phyloP scores from a whole-genome alignment of 2,113 vertebrate species.

The Steatornis caripensis region DNA sequence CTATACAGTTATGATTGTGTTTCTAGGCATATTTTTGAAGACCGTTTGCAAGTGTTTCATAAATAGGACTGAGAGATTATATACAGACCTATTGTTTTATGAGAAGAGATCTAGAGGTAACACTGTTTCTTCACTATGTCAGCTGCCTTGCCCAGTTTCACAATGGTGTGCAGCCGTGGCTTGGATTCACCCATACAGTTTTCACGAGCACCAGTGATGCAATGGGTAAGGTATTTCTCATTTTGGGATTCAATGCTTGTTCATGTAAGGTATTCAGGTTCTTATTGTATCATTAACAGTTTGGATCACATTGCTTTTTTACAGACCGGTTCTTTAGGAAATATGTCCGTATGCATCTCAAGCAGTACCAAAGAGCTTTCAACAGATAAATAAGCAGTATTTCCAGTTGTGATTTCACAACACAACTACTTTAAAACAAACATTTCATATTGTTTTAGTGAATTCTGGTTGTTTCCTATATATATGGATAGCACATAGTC shows the following conservation, averaged over 20 bases:
- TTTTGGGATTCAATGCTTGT: not conserved
- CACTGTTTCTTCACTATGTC: not conserved
- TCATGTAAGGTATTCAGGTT: not conserved
- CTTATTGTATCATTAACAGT: not conserved
- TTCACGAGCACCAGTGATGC: not conserved
- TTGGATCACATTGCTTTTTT: not conserved
- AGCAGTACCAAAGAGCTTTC: not conserved
- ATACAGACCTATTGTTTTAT: not conserved
- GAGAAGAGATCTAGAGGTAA: not conserved
- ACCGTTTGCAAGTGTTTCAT: not conserved
- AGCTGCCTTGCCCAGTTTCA: not conserved
- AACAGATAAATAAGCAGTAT: not conserved
- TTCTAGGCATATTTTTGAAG: not conserved
- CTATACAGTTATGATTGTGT: not conserved
- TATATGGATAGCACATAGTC: not conserved
- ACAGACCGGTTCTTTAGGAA: not conserved
- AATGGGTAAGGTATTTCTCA: not conserved
- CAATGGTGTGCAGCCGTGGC: not conserved
- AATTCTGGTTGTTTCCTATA: not conserved
- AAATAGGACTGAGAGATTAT: not conserved
- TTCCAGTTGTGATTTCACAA: not conserved
- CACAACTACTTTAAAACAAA: not conserved
- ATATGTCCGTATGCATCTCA: fast-evolving
- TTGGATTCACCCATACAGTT: not conserved
- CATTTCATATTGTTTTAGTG: not conserved